Conservation (phyloP, 2,797 vertebrate species). For the Manis pentadactyla region DNA sequence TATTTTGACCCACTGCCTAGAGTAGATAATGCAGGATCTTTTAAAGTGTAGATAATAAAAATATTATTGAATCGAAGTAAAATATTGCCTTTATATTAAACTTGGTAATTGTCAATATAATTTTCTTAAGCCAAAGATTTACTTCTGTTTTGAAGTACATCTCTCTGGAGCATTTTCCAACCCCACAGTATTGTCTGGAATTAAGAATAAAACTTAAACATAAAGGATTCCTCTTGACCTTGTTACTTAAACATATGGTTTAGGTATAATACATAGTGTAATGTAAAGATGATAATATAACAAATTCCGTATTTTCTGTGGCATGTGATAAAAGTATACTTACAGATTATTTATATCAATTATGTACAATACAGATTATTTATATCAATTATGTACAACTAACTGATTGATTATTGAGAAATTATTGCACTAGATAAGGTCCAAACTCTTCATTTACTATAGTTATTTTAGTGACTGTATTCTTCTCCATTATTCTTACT, state of each 20-base stretch:
- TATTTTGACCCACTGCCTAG: neutral
- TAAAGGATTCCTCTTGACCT: neutral
- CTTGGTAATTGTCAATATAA: neutral
- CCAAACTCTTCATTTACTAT: conserved; percentile 46
- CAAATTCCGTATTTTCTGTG: neutral
- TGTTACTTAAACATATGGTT: neutral
- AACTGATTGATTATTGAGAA: conserved; percentile 47
- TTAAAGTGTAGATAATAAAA: neutral
- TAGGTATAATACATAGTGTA: neutral
- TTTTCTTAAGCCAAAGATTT: neutral
- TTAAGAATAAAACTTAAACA: conserved; percentile 10
- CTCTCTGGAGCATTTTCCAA: neutral
- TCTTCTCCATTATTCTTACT: conserved; percentile 54
- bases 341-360: neutral
- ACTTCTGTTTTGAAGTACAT: neutral
- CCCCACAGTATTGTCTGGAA: neutral
- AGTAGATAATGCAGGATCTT: neutral
- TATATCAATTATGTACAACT: conserved; percentile 31
- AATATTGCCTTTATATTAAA: neutral
- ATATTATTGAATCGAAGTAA: neutral
- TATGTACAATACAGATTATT: conserved; percentile 32
- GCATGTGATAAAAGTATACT: neutral
- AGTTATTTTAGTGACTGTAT: conserved; percentile 18
- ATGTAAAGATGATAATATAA: neutral
- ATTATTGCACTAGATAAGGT: conserved; percentile 41